Evolutionary conservation across 1,140 invertebrate species (phyloP).

Genomic region (Drosophila subpulchrella): DNA sequence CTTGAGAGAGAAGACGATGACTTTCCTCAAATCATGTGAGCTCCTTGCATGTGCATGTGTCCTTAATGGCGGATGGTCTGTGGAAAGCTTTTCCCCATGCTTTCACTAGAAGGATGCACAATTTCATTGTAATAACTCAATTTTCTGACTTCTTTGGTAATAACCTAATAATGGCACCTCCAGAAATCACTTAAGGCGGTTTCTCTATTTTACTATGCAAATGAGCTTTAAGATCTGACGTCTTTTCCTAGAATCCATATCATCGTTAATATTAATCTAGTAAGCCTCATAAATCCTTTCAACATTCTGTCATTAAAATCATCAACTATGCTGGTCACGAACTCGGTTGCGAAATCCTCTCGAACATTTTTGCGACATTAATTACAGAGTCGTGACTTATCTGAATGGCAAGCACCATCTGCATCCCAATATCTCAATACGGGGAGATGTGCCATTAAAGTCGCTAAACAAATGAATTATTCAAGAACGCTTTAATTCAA

Average conservation of each 20-base stretch:
- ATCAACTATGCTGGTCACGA: constrained; percentile 46
- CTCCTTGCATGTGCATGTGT: constrained; percentile 17
- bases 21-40: constrained; percentile 56
- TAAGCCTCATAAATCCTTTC: constrained; percentile 32
- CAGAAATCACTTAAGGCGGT: neutral
- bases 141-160: constrained; percentile 10
- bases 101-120: constrained; percentile 31
- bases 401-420: constrained; percentile 16
- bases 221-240: neutral
- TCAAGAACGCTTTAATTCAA: constrained; percentile 41
- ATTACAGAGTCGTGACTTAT: constrained; percentile 55
- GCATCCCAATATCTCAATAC: constrained; percentile 14
- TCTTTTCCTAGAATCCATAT: neutral
- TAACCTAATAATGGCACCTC: neutral
- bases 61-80: constrained; percentile 12
- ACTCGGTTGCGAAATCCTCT: constrained; percentile 50
- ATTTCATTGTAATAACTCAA: constrained; percentile 38
- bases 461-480: constrained; percentile 33
- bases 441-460: constrained; percentile 1
- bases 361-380: constrained; percentile 42
- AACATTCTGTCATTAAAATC: constrained; percentile 20
- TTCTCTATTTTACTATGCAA: neutral
- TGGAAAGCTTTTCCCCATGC: constrained; percentile 11
- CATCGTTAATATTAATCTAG: constrained; percentile 25
- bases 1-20: constrained; percentile 38